phyloP scores from a whole-genome alignment of 1,140 invertebrate genomes.

The Microvelia longipes region DNA sequence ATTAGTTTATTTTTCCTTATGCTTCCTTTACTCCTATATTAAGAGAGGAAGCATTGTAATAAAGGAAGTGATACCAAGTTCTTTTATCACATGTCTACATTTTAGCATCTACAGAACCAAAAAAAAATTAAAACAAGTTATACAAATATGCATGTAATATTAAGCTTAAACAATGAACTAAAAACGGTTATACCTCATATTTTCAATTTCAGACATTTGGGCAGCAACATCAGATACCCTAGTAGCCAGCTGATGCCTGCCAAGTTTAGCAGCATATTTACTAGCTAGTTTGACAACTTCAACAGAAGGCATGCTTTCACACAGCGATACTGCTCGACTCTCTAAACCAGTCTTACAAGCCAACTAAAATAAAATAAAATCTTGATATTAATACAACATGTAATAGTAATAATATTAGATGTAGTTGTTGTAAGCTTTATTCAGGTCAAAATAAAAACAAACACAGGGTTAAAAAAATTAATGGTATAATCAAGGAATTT shows the following conservation, averaged over 20 bases:
- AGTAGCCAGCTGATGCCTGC: constrained; percentile 59
- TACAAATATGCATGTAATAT: neutral
- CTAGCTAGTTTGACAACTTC: constrained; percentile 66
- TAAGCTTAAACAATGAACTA: neutral
- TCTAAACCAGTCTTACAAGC: constrained; percentile 70
- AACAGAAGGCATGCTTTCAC: constrained; percentile 60
- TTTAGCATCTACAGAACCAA: too few relatives aligned
- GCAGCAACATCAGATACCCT: constrained; percentile 37
- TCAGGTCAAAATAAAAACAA: too few relatives aligned
- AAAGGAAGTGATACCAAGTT: too few relatives aligned
- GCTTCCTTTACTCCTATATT: too few relatives aligned
- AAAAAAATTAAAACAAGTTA: neutral
- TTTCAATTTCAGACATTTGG: constrained; percentile 18
- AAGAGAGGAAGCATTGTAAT: too few relatives aligned
- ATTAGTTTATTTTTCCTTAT: too few relatives aligned
- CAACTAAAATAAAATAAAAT: constrained; percentile 35
- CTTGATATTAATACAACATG: neutral
- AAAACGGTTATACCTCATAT: neutral
- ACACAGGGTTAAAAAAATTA: neutral
- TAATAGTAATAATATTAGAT: neutral
- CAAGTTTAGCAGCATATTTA: constrained; percentile 66
- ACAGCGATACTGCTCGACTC: constrained; percentile 68
- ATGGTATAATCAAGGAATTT: constrained; percentile 1
- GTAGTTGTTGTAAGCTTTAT: neutral
- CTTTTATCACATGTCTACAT: too few relatives aligned